Base-by-base conservation (phyloP, 92 coral and sea anemone species). In the Phenganax stokvisi region DNA sequence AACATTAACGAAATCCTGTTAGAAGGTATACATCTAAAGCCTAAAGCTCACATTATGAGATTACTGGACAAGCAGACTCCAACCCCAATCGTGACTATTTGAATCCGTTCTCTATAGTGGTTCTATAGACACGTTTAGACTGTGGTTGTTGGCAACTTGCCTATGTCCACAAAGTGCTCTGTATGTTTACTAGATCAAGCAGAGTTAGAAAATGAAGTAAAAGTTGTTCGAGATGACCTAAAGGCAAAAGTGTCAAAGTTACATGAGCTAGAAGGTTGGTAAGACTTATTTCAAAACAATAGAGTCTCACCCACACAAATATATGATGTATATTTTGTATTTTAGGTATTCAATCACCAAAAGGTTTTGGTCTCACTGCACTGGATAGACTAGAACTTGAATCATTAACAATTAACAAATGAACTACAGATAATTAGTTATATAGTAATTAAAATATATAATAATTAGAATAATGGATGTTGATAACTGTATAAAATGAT, bases 181-280 rank as follows among this genome's bases (percentile, higher is more conserved):
- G 28, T 56, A 81, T 56, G 56, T 20, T 20, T 20, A 27, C 9
- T 68, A 93, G 97, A 93, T 81, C 97, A 93, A 76, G 87, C 89
- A 75, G 92, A 80, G 67, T 83, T 93, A 9, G 90, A 89, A 17
- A 85, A 80, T 44, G 97, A 93, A 78, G 80, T 91, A 3, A 75
- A 83, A 72, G 78, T 64, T 57, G 72, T 91, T 6, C 86, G 97
- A 57, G 87, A 80, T 64, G 85, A 88, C 25, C 67, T 93, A 31
- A 93, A 91, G 69, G 85, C 89, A 28, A 93, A 93, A 80, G 97
- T 93, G 51, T 85, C 93, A 56, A 93, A 89, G 85, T 91, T 93
- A 51, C 93, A 91, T 84, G 84, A 93, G 44, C 88, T 93, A 20
- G 97, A 91, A 88, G 97, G 97, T 93, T 74, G 56, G 88, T 81